A percentile compares a stretch with the other conserved stretches of the same genome.
These are phyloP conservation scores for Paraplagusia blochii DNA, from an alignment of 2,113 vertebrate genomes.

Conservation along the genomic window DNA sequence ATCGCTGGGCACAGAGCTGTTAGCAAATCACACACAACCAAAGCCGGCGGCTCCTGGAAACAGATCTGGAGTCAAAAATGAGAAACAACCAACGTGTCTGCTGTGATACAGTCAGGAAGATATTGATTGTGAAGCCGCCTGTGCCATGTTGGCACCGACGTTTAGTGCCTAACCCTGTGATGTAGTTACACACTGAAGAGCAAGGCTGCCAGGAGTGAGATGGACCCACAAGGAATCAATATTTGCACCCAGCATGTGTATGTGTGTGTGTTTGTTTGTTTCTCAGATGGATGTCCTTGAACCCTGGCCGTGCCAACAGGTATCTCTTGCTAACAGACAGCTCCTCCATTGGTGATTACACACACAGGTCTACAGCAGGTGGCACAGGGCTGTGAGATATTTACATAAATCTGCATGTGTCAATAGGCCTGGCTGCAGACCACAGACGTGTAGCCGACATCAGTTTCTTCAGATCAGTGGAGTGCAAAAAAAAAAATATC, in stretches of 20 bases:
- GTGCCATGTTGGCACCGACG: no score
- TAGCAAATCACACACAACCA: no score
- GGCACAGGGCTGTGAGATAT: constrained; percentile 52
- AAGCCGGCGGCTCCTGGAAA: no score
- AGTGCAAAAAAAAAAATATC: no score
- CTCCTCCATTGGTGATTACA: constrained; percentile 68
- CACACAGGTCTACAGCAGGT: constrained; percentile 57
- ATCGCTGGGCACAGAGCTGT: no score
- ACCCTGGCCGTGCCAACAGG: constrained; percentile 49
- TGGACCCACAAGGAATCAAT: constrained; percentile 1
- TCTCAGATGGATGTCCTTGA: constrained; percentile 62
- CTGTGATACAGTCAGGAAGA: no score
- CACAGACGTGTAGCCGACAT: constrained; percentile 58
- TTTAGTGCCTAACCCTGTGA: no score
- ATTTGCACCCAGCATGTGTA: constrained; percentile 6
- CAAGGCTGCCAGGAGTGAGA: background rate
- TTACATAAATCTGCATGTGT: constrained; percentile 76
- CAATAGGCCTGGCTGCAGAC: constrained; percentile 55
- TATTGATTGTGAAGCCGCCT: no score
- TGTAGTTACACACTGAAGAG: background rate
- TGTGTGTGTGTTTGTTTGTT: constrained; percentile 15
- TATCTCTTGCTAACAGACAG: constrained; percentile 55
- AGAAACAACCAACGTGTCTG: no score
- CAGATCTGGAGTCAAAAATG: no score
- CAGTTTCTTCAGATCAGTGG: constrained; percentile 45